Conservation (phyloP, 2,888 invertebrate genomes). For the Uloborus plumipes region DNA sequence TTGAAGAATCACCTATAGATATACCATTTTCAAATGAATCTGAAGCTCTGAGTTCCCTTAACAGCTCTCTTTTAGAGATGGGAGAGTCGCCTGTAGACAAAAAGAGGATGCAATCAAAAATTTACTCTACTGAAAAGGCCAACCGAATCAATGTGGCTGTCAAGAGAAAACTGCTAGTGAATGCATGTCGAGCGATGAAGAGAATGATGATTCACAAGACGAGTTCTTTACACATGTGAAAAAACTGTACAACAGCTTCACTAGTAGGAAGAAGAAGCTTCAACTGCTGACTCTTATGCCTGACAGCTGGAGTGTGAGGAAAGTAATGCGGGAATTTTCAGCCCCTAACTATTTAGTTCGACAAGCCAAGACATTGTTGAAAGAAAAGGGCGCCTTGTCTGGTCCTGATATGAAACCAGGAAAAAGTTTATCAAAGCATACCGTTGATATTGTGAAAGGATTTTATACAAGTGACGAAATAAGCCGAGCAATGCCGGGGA, state of each 20-base stretch:
- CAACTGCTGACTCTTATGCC: slow-evolving; percentile 7
- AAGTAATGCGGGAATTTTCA: background rate
- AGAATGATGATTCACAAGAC: slow-evolving; percentile 6
- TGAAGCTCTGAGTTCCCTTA: background rate
- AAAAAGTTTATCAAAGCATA: too few relatives aligned
- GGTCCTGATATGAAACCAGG: too few relatives aligned
- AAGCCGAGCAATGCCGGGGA: background rate
- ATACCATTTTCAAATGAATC: background rate
- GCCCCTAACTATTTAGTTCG: background rate
- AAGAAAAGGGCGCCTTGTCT: too few relatives aligned
- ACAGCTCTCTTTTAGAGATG: slow-evolving; percentile 8
- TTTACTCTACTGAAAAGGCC: background rate
- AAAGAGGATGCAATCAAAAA: slow-evolving; percentile 3
- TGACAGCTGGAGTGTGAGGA: slow-evolving; percentile 4
- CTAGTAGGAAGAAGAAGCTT: background rate
- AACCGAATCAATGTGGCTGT: too few relatives aligned
- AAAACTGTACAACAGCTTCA: background rate
- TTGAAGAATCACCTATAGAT: background rate
- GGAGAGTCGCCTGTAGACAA: slow-evolving; percentile 7
- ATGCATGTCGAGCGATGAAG: background rate
- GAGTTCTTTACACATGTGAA: slow-evolving; percentile 4
- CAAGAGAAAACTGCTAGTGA: too few relatives aligned
- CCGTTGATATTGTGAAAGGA: too few relatives aligned
- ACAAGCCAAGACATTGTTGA: background rate
- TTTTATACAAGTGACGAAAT: background rate